A percentile compares a stretch with the other conserved stretches of the same genome.
Conservation (phyloP, 2,888 invertebrate species). For the Anoplius nigerrimus region DNA sequence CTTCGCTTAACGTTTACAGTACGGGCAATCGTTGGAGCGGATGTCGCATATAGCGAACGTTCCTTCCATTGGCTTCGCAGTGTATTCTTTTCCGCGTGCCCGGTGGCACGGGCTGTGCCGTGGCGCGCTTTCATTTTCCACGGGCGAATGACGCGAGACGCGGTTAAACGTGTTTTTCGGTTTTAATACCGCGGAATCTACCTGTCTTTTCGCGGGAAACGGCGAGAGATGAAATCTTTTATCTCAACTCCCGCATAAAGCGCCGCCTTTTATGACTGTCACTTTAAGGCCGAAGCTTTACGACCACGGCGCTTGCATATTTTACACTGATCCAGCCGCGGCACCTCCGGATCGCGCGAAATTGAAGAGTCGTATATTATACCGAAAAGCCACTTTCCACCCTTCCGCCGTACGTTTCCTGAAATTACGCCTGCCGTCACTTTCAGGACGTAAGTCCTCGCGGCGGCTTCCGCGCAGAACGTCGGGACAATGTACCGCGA, state of each 20-base stretch:
- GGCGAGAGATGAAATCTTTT: conserved; percentile 59
- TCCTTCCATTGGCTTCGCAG: no score
- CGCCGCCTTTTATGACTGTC: conserved; percentile 64
- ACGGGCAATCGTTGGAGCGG: no score
- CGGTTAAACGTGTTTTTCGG: conserved; percentile 37
- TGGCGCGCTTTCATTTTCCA: conserved; percentile 1
- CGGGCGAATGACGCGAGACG: neutral
- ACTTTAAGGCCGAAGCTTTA: conserved; percentile 63
- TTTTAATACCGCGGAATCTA: conserved; percentile 50
- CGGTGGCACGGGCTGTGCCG: no score
- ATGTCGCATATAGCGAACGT: no score
- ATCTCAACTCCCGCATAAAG: conserved; percentile 58
- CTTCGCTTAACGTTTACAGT: no score
- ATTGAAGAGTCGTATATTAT: conserved; percentile 60
- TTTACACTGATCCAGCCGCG: conserved; percentile 55
- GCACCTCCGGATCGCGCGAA: conserved; percentile 38
- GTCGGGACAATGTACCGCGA: neutral
- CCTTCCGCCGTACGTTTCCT: conserved; percentile 37
- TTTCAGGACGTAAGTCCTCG: conserved; percentile 22
- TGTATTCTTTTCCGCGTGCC: no score
- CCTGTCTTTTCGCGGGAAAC: conserved; percentile 47
- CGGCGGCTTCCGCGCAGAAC: neutral
- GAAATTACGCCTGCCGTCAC: conserved; percentile 40
- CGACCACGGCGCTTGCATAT: conserved; percentile 59
- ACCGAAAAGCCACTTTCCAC: conserved; percentile 45